Conservation (phyloP, 2,797 vertebrate genomes). For the Huso huso region DNA sequence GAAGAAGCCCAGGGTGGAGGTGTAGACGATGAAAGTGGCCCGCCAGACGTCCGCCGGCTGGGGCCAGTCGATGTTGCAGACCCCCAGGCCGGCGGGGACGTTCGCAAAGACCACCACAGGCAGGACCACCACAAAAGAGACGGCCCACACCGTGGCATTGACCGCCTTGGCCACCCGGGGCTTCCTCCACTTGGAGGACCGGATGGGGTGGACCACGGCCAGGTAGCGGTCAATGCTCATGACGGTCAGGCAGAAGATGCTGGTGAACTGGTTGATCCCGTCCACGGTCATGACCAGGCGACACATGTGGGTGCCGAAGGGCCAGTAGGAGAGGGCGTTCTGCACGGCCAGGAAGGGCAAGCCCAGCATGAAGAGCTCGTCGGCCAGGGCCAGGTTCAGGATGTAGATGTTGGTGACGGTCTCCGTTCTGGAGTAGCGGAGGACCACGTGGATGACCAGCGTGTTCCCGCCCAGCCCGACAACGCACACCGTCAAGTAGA, state of each 20-base stretch:
- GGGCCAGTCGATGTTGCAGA: constrained; percentile 90
- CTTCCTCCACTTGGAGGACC: constrained; percentile 75
- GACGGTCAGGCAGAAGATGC: constrained; percentile 85
- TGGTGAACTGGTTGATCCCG: constrained; percentile 86
- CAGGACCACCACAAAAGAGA: constrained; percentile 78
- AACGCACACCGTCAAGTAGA: constrained; percentile 62
- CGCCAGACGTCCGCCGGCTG: constrained; percentile 68
- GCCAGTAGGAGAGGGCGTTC: constrained; percentile 83
- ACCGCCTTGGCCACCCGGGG: constrained; percentile 75
- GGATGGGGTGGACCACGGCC: constrained; percentile 84
- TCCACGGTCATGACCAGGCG: constrained; percentile 80
- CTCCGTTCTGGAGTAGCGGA: constrained; percentile 86
- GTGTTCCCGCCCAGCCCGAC: constrained; percentile 81
- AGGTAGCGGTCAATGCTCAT: constrained; percentile 94
- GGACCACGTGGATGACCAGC: constrained; percentile 80
- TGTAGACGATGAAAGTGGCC: constrained; percentile 81
- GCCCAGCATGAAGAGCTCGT: constrained; percentile 84
- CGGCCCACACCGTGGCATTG: constrained; percentile 68
- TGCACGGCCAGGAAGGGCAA: constrained; percentile 84
- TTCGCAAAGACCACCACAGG: constrained; percentile 76
- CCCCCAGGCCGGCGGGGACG: constrained; percentile 66
- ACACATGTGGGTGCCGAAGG: constrained; percentile 79
- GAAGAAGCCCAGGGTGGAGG: constrained; percentile 79
- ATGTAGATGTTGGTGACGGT: constrained; percentile 93
- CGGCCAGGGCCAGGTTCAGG: constrained; percentile 83